Evolutionary conservation across 2,888 invertebrate species (phyloP), one percentile per base, ranked within the genome.

Genomic region (Oeneis ivallda): DNA sequence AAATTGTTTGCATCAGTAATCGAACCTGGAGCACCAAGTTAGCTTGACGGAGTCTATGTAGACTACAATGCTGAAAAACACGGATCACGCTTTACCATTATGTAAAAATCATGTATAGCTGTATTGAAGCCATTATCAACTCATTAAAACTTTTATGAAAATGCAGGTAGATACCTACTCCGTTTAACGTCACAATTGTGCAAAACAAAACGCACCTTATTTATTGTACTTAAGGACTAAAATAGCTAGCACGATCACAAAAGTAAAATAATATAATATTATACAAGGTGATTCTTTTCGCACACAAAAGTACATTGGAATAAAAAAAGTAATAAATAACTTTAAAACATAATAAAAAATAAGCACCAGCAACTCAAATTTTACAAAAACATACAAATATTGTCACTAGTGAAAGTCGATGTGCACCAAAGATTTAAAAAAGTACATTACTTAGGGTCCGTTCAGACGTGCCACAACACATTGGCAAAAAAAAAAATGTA

Each of bases 291-390:
- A 56, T 56, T 17, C 4, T 39, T 58, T 45, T 5, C 11, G 45
- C 50, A 61, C 52, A 8, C 49, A 37, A 67, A 43, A 60, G 64
- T 67, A 61, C 57, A 61, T 58, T 61, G 39, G 34, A 68, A 52
- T 63, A 58, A 57, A 66, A n/a, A 64, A 54, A 56, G 6, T 49
- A 54, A 70, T 69, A 68, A 69, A 72, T 69, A 70, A 67, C 60
- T 39, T 65, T 65, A 62, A 62, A 70, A 57, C 11, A 11, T 39
- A 13, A 11, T 52, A 52, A 56, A 65, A 66, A 68, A 68, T 65
- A 72, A 71, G 71, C 71, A 72, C 69, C 72, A 71, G 62, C 59
- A 68, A 68, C 49, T 45, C 58, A 63, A 56, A 64, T 26, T 34
- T 49, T 57, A 53, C 17, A 52, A 58, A 52, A 50, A 62, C 41